Conservation (phyloP, 1,140 invertebrate genomes). For the Leptinotarsa undecemlineata region DNA sequence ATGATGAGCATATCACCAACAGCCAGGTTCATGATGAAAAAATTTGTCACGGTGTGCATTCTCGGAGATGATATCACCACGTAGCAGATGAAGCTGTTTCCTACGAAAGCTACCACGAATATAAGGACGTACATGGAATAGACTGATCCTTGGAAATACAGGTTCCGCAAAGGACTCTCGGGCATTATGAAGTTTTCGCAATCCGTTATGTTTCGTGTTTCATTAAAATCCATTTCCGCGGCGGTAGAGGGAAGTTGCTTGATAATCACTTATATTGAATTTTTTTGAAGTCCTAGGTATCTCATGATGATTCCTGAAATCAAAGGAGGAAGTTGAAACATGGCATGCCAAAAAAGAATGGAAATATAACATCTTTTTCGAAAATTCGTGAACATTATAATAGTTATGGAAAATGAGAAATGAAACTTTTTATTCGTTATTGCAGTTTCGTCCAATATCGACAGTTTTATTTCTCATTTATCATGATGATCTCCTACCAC, state of each 20-base stretch:
- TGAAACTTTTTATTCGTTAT: too few relatives aligned
- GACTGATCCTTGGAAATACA: slow-evolving; percentile 54
- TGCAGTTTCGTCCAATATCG: too few relatives aligned
- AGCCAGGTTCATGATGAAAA: slow-evolving; percentile 84
- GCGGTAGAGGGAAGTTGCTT: slow-evolving; percentile 38
- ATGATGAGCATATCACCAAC: slow-evolving; percentile 85
- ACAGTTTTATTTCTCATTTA: too few relatives aligned
- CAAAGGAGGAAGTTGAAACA: background rate
- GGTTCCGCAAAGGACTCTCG: slow-evolving; percentile 24
- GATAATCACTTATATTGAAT: slow-evolving; percentile 39
- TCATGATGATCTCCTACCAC: too few relatives aligned
- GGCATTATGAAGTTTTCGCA: background rate
- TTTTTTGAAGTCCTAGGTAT: background rate
- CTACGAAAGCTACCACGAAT: slow-evolving; percentile 74
- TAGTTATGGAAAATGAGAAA: too few relatives aligned
- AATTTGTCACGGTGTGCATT: slow-evolving; percentile 87
- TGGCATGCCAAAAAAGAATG: too few relatives aligned
- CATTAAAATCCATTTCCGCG: slow-evolving; percentile 9
- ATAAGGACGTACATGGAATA: slow-evolving; percentile 76
- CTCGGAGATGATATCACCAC: slow-evolving; percentile 75
- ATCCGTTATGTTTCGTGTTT: background rate
- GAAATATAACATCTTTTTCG: too few relatives aligned
- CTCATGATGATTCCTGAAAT: background rate
- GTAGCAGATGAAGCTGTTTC: slow-evolving; percentile 82
- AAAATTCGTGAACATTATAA: too few relatives aligned